Conservation (phyloP, 2,113 vertebrate genomes). For the Noturus placidus region DNA sequence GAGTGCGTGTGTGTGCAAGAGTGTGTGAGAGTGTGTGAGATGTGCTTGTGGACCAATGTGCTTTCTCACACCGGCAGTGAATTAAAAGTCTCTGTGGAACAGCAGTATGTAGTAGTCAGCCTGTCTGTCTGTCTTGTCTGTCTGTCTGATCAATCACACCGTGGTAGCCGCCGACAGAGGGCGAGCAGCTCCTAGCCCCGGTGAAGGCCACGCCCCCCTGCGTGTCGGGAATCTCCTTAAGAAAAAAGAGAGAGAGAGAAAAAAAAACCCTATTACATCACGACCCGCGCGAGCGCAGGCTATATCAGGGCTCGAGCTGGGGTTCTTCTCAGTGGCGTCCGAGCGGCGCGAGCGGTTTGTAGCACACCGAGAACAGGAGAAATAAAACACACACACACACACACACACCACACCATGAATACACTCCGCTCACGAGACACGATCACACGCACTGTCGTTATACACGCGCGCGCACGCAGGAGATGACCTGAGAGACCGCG, state of each 20-base stretch:
- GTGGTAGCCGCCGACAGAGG: constrained; percentile 82
- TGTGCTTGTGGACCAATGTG: not conserved
- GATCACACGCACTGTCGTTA: not conserved
- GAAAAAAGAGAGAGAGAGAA: constrained; percentile 6
- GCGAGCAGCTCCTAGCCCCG: constrained; percentile 63
- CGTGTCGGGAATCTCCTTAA: constrained; percentile 68
- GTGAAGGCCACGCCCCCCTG: constrained; percentile 43
- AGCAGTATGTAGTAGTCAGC: not conserved
- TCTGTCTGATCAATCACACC: not conserved
- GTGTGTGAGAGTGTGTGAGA: not conserved
- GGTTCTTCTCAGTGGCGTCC: constrained; percentile 32
- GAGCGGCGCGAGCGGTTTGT: not conserved
- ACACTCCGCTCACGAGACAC: constrained; percentile 50
- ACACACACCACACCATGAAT: constrained; percentile 13
- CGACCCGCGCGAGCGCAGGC: constrained; percentile 58
- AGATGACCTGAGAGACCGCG: not conserved
- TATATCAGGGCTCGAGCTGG: constrained; percentile 59
- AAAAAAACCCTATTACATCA: constrained; percentile 75
- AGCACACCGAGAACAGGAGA: not conserved
- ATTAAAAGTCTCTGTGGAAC: too few relatives aligned
- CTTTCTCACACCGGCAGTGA: too few relatives aligned
- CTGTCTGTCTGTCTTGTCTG: not conserved
- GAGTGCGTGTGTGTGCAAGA: not conserved
- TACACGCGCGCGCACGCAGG: constrained; percentile 2
- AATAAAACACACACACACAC: not conserved